phyloP scores from a whole-genome alignment of 2,113 vertebrate genomes.

The Leptobrachium ailaonicum region DNA sequence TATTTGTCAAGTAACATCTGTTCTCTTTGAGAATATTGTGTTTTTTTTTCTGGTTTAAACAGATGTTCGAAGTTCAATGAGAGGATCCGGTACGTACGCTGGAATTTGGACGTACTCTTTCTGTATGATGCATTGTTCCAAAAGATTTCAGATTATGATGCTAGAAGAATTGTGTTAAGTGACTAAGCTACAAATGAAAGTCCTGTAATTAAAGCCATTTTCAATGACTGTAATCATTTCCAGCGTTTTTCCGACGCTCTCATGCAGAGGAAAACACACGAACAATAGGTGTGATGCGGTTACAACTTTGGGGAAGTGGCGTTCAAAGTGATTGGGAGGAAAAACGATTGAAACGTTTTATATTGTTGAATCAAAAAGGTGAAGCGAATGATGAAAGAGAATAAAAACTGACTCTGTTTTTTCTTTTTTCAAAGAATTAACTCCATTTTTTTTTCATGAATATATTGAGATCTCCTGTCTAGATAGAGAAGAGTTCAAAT shows the following conservation, averaged over 20 bases:
- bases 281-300: slow-evolving; percentile 16
- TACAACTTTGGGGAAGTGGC: not conserved
- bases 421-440: too few species aligned
- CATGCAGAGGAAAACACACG: not conserved
- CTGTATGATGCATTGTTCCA: slow-evolving; percentile 10
- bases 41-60: not conserved
- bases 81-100: not conserved
- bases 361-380: too few species aligned
- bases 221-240: not conserved
- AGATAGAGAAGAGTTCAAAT: too few species aligned
- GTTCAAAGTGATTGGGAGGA: not conserved
- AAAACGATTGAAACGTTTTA: not conserved
- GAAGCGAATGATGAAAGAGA: too few species aligned
- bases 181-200: not conserved
- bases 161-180: slow-evolving; percentile 6
- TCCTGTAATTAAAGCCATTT: not conserved
- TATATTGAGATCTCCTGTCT: too few species aligned
- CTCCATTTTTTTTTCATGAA: too few species aligned
- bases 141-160: slow-evolving; percentile 10
- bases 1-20: not conserved
- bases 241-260: not conserved
- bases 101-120: slow-evolving; percentile 3
- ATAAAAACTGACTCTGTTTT: too few species aligned
- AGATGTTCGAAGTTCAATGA: slow-evolving; percentile 3
- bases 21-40: not conserved